Conservation (phyloP, 2,888 invertebrate genomes). For the Creontiades dilutus region DNA sequence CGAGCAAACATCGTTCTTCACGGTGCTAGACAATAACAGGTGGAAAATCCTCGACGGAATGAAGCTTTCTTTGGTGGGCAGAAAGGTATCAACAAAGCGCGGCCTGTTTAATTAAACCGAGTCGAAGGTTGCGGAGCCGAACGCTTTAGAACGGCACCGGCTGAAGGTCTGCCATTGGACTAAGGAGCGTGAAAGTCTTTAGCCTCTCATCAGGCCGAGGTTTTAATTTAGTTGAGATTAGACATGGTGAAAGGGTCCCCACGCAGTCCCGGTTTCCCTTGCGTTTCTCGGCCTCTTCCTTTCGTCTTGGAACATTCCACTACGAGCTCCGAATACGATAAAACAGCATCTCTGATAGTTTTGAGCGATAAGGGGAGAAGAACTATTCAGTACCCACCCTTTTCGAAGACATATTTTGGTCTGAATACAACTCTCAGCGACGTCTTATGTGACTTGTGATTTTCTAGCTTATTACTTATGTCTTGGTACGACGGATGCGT, state of each 20-base stretch:
- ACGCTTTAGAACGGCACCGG: slow-evolving; percentile 8
- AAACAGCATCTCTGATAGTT: too few relatives aligned
- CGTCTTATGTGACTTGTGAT: too few relatives aligned
- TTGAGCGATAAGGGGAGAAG: too few relatives aligned
- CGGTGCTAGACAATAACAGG: slow-evolving; percentile 1
- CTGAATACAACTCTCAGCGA: too few relatives aligned
- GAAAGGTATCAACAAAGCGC: background rate
- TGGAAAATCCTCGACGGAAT: slow-evolving; percentile 14
- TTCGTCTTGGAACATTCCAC: too few relatives aligned
- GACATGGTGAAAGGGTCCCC: slow-evolving; percentile 45
- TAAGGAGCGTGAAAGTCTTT: slow-evolving; percentile 63
- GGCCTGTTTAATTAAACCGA: slow-evolving; percentile 35
- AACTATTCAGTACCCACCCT: too few relatives aligned
- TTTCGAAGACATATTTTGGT: too few relatives aligned
- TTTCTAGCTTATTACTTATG: too few relatives aligned
- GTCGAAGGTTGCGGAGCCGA: background rate
- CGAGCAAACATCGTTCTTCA: slow-evolving; percentile 30
- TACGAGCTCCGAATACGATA: too few relatives aligned
- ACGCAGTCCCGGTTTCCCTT: background rate
- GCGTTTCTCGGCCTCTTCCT: background rate
- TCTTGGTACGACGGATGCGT: too few relatives aligned
- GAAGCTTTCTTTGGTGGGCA: slow-evolving; percentile 2
- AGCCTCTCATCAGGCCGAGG: slow-evolving; percentile 57
- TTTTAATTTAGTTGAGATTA: slow-evolving; percentile 62
- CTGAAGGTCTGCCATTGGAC: slow-evolving; percentile 39